Evolutionary conservation across 2,113 vertebrate species (phyloP), one percentile per base, ranked within the genome.

Genomic region (Ranitomeya variabilis): DNA sequence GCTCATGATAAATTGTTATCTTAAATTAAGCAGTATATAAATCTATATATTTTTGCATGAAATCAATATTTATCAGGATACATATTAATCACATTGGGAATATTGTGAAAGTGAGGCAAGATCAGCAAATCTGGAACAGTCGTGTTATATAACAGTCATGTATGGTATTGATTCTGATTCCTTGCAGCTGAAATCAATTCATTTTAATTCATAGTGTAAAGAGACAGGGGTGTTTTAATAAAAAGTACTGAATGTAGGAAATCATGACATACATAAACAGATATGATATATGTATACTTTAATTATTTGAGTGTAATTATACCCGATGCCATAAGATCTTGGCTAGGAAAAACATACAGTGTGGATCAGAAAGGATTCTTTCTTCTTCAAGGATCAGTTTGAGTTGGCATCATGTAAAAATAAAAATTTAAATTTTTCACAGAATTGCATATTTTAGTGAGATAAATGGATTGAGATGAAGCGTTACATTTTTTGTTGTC

Each of bases 41-140:
- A 81, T 85, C 83, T 57, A 55, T 85, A 71, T 15, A 84, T 55
- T 71, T 54, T 71, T 85, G n/a, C 67, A 19, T 71, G 45, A 69
- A n/a, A 71, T 85, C 83, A 85, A 55, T 71, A 54, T 55, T 69
- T 67, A 69, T 52, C 82, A 74, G 55, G 51, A 80, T 81, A 81
- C 26, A 81, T 81, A 81, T 60, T 37, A 81, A 81, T 81, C 79
- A 81, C 23, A 26, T 81, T 81, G 79, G 23, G 57, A 81, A 59
- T 60, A 81, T 62, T 37, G 57, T 60, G 9, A 62, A 60, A 18
- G 15, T 37, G 23, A 31, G 15, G 55, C 54, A 31, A 80, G n/a
- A 80, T 80, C 78, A 80, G n/a, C 57, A 81, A 62, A 81, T 62
- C n/a, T 60, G 55, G 12, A 37, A 5, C 15, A 62, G 57, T 18